A percentile compares a stretch with the other conserved stretches of the same genome.
These are phyloP conservation scores for Drosophila atripex DNA, from an alignment of 2,888 invertebrate genomes.

Conservation along the genomic window DNA sequence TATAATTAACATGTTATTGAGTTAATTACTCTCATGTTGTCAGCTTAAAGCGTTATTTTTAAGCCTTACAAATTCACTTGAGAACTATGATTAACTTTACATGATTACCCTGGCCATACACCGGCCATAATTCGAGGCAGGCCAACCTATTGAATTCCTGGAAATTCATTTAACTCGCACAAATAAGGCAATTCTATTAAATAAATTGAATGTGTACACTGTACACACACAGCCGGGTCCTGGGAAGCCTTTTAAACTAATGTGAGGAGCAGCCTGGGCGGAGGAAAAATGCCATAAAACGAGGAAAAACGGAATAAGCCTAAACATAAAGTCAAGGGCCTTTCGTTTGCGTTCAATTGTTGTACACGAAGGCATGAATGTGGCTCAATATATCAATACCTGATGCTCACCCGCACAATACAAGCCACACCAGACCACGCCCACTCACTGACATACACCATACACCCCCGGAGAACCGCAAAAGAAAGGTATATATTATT, in stretches of 20 bases:
- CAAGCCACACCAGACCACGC: slow-evolving; percentile 11
- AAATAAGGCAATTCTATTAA: slow-evolving; percentile 63
- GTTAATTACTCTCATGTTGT: slow-evolving; percentile 30
- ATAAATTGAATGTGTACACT: slow-evolving; percentile 69
- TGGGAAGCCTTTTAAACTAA: slow-evolving; percentile 51
- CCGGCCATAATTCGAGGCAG: slow-evolving; percentile 22
- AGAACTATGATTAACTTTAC: slow-evolving; percentile 14
- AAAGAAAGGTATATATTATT: slow-evolving; percentile 60
- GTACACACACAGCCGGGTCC: slow-evolving; percentile 17
- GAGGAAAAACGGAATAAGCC: slow-evolving; percentile 60
- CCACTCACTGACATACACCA: slow-evolving; percentile 15
- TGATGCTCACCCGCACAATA: slow-evolving; percentile 26
- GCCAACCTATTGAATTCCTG: slow-evolving; percentile 16
- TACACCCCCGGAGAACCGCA: slow-evolving; percentile 3
- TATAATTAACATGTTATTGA: slow-evolving; percentile 59
- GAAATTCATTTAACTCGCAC: slow-evolving; percentile 32
- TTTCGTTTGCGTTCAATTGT: slow-evolving; percentile 57
- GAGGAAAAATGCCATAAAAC: slow-evolving; percentile 59
- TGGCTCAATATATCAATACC: slow-evolving; percentile 47
- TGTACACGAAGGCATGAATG: slow-evolving; percentile 31
- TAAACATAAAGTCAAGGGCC: slow-evolving; percentile 67
- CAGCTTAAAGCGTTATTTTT: slow-evolving; percentile 24
- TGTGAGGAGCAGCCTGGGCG: slow-evolving; percentile 21
- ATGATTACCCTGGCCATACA: slow-evolving; percentile 5
- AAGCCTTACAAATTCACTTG: slow-evolving; percentile 5